Evolutionary conservation across 1,140 invertebrate genomes (phyloP).

Genomic region (Lerema accius): DNA sequence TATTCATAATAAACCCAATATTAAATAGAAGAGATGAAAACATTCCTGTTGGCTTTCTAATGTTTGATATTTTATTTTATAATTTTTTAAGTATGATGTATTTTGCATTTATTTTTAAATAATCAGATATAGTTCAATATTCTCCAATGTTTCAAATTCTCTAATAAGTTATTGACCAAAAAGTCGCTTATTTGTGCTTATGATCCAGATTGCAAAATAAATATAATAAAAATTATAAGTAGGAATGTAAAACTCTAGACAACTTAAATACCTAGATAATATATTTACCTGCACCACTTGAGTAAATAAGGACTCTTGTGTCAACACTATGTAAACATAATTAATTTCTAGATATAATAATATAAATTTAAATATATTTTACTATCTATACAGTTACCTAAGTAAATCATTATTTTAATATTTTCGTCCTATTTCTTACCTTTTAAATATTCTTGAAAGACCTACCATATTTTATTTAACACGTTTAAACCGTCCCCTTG

Average conservation of each 20-base stretch:
- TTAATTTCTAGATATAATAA: background rate
- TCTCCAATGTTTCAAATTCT: too few relatives aligned
- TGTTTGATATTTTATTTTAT: too few relatives aligned
- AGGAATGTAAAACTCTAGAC: background rate
- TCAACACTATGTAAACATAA: background rate
- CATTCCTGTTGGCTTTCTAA: too few relatives aligned
- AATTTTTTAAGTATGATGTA: too few relatives aligned
- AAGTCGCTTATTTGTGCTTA: too few relatives aligned
- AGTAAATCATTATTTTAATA: slow-evolving; percentile 31
- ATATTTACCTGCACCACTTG: background rate
- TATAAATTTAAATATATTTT: background rate
- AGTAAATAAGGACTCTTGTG: background rate
- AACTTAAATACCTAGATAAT: background rate
- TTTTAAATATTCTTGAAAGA: slow-evolving; percentile 1
- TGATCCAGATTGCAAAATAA: background rate
- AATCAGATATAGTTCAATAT: too few relatives aligned
- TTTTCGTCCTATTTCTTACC: slow-evolving; percentile 8
- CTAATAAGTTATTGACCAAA: too few relatives aligned
- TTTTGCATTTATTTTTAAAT: too few relatives aligned
- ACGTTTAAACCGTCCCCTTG: slow-evolving; percentile 69
- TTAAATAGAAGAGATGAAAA: too few relatives aligned
- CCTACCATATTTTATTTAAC: slow-evolving; percentile 55
- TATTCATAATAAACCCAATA: too few relatives aligned
- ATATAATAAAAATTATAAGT: background rate
- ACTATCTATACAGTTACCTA: background rate